phyloP scores from a whole-genome alignment of 2,113 vertebrate species.

The Ochotona curzoniae region DNA sequence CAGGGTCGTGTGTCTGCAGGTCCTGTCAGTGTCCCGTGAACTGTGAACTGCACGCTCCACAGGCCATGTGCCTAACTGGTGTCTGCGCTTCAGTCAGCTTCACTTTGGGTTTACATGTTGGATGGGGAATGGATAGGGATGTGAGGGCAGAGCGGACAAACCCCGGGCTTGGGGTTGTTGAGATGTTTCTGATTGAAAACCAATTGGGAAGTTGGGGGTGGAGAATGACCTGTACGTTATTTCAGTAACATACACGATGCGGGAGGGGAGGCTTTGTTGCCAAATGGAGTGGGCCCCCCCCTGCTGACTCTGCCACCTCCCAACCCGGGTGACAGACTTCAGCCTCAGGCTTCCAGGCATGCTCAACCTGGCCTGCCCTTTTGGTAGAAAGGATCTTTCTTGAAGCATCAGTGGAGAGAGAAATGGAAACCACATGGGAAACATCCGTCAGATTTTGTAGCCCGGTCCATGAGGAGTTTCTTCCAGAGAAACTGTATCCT shows the following conservation, averaged over 20 bases:
- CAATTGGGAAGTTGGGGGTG: neutral
- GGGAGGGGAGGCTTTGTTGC: neutral
- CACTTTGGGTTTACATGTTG: neutral
- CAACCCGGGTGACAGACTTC: neutral
- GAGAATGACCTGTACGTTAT: neutral
- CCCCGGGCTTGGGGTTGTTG: neutral
- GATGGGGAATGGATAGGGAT: neutral
- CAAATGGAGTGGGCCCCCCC: neutral
- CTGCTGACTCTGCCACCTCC: neutral
- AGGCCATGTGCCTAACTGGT: neutral
- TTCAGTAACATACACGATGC: neutral
- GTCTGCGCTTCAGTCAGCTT: neutral
- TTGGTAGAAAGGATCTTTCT: conserved; percentile 9
- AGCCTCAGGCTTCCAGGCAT: neutral
- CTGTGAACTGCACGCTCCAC: neutral
- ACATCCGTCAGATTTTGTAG: neutral
- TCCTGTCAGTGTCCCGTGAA: neutral
- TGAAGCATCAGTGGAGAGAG: neutral
- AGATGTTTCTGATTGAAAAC: neutral
- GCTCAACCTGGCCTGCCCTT: neutral
- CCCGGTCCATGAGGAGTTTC: neutral
- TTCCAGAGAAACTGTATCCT: neutral
- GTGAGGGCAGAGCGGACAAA: neutral
- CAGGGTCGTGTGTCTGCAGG: neutral
- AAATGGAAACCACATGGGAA: neutral